Evolutionary conservation across 2,888 invertebrate species (phyloP), one percentile per base, ranked within the genome.

Genomic region (Pimpla rufipes): DNA sequence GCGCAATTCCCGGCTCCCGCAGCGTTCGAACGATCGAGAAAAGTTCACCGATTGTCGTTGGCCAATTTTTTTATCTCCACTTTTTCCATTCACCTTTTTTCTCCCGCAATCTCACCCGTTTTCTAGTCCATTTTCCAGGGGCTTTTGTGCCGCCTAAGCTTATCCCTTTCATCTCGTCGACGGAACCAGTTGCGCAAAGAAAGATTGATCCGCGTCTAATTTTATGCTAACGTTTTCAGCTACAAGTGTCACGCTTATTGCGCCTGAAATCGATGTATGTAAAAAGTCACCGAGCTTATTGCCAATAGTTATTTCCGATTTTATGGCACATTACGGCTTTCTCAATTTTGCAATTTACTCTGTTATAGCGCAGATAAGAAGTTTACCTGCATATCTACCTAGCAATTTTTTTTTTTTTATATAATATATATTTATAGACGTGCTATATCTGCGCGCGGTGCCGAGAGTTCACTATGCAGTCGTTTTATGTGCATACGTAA

Each of bases 401-500:
- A 35, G 10, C 21, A 16, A 37, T 18, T 37, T 62, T 62, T 18
- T 18, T 37, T 62, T 62, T 18, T 62, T 40, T 23, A 45, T n/a
- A 68, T 50, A 50, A 37, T 68, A 68, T 68, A 68, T 68, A 68
- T 68, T 68, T 52, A 68, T 68, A 18, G 50, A 50, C 50, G 10
- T 29, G 16, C 11, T 50, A 18, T 13, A 50, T 62, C 18, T 16
- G 37, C 7, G 37, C 3, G 16, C 37, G 16, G 16, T 37, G n/a
- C 10, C 16, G 37, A 62, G 37, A 62, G 37, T 37, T 62, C 62
- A 11, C 35, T 40, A 40, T 62, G 62, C 62, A 40, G 62, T 52
- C 70, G 59, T 74, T 74, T 74, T 74, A 74, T 74, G 74, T 62
- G 74, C 62, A 74, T 74, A 74, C 74, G 74, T 62, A 62, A 74